These are phyloP conservation scores for Nipponacmea schrenckii DNA, from an alignment of 2,888 invertebrate species.

Conservation along the genomic window DNA sequence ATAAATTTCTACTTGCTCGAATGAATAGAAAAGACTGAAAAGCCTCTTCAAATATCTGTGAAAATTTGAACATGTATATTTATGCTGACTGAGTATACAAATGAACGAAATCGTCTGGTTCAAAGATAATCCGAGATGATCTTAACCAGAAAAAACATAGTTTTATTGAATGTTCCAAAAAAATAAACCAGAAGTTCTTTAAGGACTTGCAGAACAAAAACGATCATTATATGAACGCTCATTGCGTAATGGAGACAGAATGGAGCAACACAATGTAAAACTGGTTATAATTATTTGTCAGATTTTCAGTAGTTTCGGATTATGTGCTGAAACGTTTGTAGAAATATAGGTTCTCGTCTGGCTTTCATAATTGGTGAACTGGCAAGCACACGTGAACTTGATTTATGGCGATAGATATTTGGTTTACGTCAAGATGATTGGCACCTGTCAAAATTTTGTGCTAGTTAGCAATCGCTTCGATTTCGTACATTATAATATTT, in stretches of 20 bases:
- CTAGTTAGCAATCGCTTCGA: neutral
- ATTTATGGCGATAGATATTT: neutral
- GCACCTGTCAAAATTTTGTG: neutral
- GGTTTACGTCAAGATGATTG: slow-evolving; percentile 8
- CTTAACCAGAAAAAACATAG: too few relatives aligned
- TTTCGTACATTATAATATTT: neutral
- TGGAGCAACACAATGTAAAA: too few relatives aligned
- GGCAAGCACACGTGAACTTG: slow-evolving; percentile 4
- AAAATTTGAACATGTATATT: neutral
- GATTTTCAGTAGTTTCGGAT: too few relatives aligned
- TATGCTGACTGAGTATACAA: neutral
- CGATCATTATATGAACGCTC: too few relatives aligned
- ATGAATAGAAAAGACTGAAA: neutral
- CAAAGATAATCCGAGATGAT: neutral
- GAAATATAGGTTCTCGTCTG: slow-evolving; percentile 4
- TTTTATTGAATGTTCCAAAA: too few relatives aligned
- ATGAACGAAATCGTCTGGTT: neutral
- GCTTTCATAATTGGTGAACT: neutral
- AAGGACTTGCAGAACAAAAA: too few relatives aligned
- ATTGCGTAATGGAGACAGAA: too few relatives aligned
- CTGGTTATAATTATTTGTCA: too few relatives aligned
- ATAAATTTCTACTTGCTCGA: neutral
- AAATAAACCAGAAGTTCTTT: too few relatives aligned
- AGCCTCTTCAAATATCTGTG: neutral
- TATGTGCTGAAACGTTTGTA: neutral